Evolutionary conservation across 2,797 vertebrate genomes (phyloP).

Genomic region (Halcyon badia): DNA sequence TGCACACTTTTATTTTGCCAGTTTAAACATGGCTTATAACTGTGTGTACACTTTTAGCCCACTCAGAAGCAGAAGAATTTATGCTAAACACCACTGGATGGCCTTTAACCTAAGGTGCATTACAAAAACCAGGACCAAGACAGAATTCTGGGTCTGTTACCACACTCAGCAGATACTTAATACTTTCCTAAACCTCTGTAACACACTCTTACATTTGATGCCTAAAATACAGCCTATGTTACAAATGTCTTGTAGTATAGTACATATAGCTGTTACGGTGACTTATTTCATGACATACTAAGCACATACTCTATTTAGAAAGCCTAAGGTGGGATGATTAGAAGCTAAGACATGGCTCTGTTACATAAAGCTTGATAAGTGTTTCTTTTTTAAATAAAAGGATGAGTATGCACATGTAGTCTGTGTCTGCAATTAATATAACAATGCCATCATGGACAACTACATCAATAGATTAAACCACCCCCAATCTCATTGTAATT

Average conservation of each 20-base stretch:
- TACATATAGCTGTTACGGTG: neutral
- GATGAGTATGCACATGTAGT: neutral
- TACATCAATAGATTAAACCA: constrained; percentile 36
- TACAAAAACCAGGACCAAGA: neutral
- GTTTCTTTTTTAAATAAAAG: neutral
- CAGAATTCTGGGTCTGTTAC: neutral
- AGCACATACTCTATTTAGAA: neutral
- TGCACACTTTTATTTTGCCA: neutral
- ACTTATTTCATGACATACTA: neutral
- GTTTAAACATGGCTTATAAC: neutral
- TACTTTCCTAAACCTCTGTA: neutral
- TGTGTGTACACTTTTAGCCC: neutral
- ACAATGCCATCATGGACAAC: neutral
- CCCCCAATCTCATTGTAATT: constrained; percentile 17
- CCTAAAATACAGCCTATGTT: neutral
- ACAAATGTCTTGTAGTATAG: neutral
- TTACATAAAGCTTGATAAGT: neutral
- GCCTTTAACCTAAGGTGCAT: neutral
- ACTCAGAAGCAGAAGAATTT: neutral
- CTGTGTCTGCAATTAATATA: constrained; percentile 2
- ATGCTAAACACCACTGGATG: neutral
- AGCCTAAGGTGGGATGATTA: neutral
- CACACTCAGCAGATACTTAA: fast-evolving
- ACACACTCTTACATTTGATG: neutral
- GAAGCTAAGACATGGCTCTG: neutral